Percentiles rank a stretch among this genome's conserved stretches.
phyloP scores from a whole-genome alignment of 2,888 invertebrate species.

The Drosophila buzzatii region DNA sequence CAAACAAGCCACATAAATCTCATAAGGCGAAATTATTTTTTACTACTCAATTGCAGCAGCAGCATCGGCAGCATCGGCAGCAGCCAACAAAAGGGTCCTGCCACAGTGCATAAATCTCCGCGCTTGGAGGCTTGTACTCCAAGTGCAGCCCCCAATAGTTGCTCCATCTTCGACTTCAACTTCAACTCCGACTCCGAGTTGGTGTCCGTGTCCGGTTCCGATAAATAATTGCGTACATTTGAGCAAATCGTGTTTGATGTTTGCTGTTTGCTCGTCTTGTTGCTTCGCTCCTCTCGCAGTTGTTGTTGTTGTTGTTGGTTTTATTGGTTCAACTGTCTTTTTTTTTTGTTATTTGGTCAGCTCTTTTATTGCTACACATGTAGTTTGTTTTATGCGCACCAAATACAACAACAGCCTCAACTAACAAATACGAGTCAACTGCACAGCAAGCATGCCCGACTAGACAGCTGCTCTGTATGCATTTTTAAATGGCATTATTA shows the following conservation, averaged over 20 bases:
- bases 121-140: conserved; percentile 40
- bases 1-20: conserved; percentile 83
- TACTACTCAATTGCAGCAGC: conserved; percentile 81
- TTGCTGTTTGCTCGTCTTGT: conserved; percentile 77
- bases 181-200: conserved; percentile 12
- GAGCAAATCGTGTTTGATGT: conserved; percentile 83
- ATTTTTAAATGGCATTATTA: too few species aligned
- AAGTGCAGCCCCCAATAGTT: conserved; percentile 40
- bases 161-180: background rate
- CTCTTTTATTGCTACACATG: conserved; percentile 80
- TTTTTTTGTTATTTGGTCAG: conserved; percentile 60
- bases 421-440: conserved; percentile 31
- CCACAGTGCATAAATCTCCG: conserved; percentile 79
- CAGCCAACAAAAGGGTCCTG: conserved; percentile 73
- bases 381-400: conserved; percentile 69
- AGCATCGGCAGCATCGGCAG: conserved; percentile 44
- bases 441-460: conserved; percentile 9
- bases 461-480: conserved; percentile 23
- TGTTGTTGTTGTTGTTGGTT: conserved; percentile 70
- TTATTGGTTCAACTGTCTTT: conserved; percentile 68
- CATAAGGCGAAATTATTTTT: conserved; percentile 77
- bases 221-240: conserved; percentile 85
- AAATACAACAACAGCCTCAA: conserved; percentile 34
- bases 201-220: conserved; percentile 51
- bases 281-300: conserved; percentile 55